These are phyloP conservation scores for Kuschelorhynchus macadamiae DNA, from an alignment of 2,888 invertebrate species.

Conservation along the genomic window DNA sequence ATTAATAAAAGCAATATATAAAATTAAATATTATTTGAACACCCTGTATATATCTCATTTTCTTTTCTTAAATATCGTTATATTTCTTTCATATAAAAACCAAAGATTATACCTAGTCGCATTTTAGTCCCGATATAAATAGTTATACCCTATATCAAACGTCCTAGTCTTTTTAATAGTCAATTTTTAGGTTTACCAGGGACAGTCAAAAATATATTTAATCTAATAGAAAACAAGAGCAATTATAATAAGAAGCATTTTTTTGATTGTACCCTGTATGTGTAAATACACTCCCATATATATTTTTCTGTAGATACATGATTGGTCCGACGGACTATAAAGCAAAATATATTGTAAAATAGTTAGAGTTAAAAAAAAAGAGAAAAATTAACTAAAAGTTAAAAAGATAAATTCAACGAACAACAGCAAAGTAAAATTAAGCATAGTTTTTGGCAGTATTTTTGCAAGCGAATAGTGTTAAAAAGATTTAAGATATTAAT, in stretches of 20 bases:
- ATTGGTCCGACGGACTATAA: constrained; percentile 10
- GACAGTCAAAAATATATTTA: background rate
- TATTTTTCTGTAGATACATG: constrained; percentile 25
- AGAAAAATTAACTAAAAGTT: constrained; percentile 33
- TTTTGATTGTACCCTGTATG: constrained; percentile 1
- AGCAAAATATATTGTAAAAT: constrained; percentile 33
- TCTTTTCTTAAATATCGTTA: no score
- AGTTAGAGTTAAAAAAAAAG: constrained; percentile 11
- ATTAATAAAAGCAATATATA: no score
- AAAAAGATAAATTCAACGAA: constrained; percentile 30
- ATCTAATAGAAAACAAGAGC: background rate
- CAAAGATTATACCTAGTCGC: constrained; percentile 59
- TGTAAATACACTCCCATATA: constrained; percentile 24
- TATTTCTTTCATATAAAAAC: constrained; percentile 1
- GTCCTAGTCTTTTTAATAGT: constrained; percentile 67
- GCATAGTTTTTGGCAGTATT: constrained; percentile 69
- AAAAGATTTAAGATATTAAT: constrained; percentile 36
- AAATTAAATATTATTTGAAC: no score
- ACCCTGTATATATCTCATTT: no score
- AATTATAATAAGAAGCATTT: no score
- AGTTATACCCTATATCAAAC: constrained; percentile 34
- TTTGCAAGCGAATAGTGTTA: constrained; percentile 67
- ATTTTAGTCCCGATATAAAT: constrained; percentile 64
- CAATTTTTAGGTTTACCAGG: constrained; percentile 58
- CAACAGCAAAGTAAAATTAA: constrained; percentile 50